phyloP scores from a whole-genome alignment of 2,888 invertebrate genomes.

The Xestia sexstrigata region DNA sequence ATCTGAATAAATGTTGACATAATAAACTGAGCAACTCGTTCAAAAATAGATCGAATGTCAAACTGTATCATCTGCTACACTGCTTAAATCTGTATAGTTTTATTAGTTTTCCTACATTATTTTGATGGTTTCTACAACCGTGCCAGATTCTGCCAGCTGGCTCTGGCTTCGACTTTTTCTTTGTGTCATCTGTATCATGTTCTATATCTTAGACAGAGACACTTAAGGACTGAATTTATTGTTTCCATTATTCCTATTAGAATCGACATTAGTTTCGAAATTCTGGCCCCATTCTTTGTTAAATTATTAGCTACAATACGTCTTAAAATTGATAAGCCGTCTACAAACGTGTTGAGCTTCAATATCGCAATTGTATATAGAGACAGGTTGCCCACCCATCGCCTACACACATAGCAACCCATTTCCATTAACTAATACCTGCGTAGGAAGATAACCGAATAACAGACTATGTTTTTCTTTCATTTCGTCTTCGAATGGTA shows the following conservation, averaged over 20 bases:
- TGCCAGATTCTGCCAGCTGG: slow-evolving; percentile 41
- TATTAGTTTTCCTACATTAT: slow-evolving; percentile 58
- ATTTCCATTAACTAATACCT: slow-evolving; percentile 46
- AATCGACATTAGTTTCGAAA: background rate
- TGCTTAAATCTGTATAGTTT: slow-evolving; percentile 47
- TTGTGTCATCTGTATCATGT: slow-evolving; percentile 1
- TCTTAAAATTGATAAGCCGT: slow-evolving; percentile 27
- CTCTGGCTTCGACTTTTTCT: slow-evolving; percentile 11
- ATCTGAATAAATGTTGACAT: slow-evolving; percentile 37
- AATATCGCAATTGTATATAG: slow-evolving; percentile 36
- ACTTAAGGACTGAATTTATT: background rate
- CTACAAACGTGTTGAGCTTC: slow-evolving; percentile 14
- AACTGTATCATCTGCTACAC: slow-evolving; percentile 47
- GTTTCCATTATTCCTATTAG: slow-evolving; percentile 1
- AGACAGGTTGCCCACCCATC: slow-evolving; percentile 45
- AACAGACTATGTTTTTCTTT: slow-evolving; percentile 27
- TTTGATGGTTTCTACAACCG: slow-evolving; percentile 42
- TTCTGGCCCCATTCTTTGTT: background rate
- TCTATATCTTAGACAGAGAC: background rate
- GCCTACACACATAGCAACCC: slow-evolving; percentile 50
- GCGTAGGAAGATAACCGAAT: slow-evolving; percentile 52
- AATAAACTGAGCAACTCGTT: slow-evolving; percentile 14
- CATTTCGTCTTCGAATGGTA: slow-evolving; percentile 29
- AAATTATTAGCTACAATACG: slow-evolving; percentile 8
- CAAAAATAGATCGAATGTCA: slow-evolving; percentile 56